phyloP scores from a whole-genome alignment of 2,888 invertebrate genomes.

The Argynnis bischoffii region DNA sequence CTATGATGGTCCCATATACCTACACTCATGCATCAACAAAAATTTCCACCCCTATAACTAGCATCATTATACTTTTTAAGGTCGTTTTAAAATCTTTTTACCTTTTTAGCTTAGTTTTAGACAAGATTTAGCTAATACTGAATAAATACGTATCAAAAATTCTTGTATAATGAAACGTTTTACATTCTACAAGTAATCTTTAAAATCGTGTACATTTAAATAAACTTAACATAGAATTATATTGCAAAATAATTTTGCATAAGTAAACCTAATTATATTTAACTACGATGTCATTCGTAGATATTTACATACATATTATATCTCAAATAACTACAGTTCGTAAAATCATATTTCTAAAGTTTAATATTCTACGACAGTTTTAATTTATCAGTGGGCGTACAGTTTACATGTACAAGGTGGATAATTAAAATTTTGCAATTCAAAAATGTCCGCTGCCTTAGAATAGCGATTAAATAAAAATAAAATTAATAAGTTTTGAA shows the following conservation, averaged over 20 bases:
- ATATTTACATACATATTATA: slow-evolving; percentile 29
- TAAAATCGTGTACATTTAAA: slow-evolving; percentile 24
- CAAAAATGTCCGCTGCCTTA: slow-evolving; percentile 18
- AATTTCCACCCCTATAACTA: no score
- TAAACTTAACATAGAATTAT: slow-evolving; percentile 29
- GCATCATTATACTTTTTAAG: no score
- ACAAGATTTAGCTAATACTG: no score
- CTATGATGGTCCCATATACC: no score
- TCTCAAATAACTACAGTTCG: slow-evolving; percentile 1
- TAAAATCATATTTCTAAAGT: slow-evolving; percentile 10
- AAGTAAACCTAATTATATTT: slow-evolving; percentile 32
- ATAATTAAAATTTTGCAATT: slow-evolving; percentile 38
- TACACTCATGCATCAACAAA: no score
- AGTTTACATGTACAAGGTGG: slow-evolving; percentile 18
- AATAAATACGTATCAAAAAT: neutral
- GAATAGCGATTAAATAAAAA: slow-evolving; percentile 8
- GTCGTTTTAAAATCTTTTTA: no score
- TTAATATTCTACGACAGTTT: neutral
- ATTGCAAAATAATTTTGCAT: slow-evolving; percentile 28
- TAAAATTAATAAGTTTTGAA: neutral
- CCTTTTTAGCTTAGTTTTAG: no score
- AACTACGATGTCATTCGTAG: slow-evolving; percentile 37
- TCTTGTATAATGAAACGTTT: neutral
- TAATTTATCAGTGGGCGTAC: slow-evolving; percentile 21
- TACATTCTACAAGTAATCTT: slow-evolving; percentile 2